Conservation (phyloP, 2,797 vertebrate species). For the Allobates femoralis region DNA sequence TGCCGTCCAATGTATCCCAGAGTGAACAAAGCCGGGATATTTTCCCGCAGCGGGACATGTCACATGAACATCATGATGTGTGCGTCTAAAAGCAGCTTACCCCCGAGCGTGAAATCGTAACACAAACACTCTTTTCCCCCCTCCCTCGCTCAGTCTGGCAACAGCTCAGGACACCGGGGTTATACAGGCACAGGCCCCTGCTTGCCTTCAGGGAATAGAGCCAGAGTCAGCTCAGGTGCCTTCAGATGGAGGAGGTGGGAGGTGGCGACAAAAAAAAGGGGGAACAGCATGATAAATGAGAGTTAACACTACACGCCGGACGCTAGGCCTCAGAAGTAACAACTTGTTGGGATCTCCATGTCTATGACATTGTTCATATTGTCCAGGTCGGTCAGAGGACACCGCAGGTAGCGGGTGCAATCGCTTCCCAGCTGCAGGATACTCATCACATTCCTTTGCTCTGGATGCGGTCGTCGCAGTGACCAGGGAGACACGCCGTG, state of each 20-base stretch:
- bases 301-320: not conserved
- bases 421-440: not conserved
- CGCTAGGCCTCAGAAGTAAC: slow-evolving; percentile 10
- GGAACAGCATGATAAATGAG: slow-evolving; percentile 1
- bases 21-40: slow-evolving; percentile 55
- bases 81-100: slow-evolving; percentile 62
- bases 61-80: slow-evolving; percentile 62
- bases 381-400: slow-evolving; percentile 4
- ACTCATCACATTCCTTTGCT: not conserved
- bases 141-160: slow-evolving; percentile 49
- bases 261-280: not conserved
- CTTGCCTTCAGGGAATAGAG: slow-evolving; percentile 61
- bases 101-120: slow-evolving; percentile 61
- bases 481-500: slow-evolving; percentile 25
- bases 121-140: slow-evolving; percentile 48
- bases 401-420: not conserved
- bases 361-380: slow-evolving; percentile 8
- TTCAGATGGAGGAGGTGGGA: slow-evolving; percentile 25
- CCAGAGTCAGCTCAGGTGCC: slow-evolving; percentile 58
- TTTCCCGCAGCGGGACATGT: slow-evolving; percentile 56
- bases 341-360: not conserved
- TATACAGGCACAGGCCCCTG: slow-evolving; percentile 62
- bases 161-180: slow-evolving; percentile 53
- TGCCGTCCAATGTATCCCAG: slow-evolving; percentile 32
- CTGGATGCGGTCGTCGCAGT: slow-evolving; percentile 10